phyloP scores from a whole-genome alignment of 2,113 vertebrate species.

The Microtus oregoni region DNA sequence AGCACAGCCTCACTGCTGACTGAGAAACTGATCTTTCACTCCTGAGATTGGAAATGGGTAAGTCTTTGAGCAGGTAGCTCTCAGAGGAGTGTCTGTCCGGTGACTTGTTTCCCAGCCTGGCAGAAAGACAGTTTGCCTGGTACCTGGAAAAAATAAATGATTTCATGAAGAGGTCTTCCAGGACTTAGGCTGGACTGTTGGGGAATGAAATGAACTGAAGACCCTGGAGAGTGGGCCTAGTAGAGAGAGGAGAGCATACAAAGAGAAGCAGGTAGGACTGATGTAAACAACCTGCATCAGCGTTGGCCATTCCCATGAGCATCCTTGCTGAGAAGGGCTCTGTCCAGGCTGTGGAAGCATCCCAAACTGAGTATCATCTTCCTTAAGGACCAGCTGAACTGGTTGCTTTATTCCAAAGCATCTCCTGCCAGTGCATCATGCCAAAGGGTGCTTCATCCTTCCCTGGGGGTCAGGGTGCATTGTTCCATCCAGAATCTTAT shows the following conservation, averaged over 20 bases:
- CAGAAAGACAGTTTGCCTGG: not conserved
- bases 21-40: not conserved
- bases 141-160: not conserved
- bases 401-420: not conserved
- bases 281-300: not conserved
- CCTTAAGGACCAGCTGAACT: accelerated
- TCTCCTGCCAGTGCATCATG: not conserved
- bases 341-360: not conserved
- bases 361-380: not conserved
- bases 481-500: not conserved
- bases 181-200: not conserved
- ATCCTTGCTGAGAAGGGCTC: not conserved
- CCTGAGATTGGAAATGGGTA: not conserved
- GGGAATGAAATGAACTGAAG: not conserved
- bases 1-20: accelerated
- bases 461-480: not conserved
- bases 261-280: not conserved
- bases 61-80: not conserved
- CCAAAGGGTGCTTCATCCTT: not conserved
- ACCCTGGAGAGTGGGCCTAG: not conserved
- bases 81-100: not conserved
- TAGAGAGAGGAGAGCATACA: not conserved
- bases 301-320: not conserved
- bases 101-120: not conserved
- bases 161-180: not conserved